Evolutionary conservation across 2,113 vertebrate genomes (phyloP).

Genomic region (Petaurus breviceps): DNA sequence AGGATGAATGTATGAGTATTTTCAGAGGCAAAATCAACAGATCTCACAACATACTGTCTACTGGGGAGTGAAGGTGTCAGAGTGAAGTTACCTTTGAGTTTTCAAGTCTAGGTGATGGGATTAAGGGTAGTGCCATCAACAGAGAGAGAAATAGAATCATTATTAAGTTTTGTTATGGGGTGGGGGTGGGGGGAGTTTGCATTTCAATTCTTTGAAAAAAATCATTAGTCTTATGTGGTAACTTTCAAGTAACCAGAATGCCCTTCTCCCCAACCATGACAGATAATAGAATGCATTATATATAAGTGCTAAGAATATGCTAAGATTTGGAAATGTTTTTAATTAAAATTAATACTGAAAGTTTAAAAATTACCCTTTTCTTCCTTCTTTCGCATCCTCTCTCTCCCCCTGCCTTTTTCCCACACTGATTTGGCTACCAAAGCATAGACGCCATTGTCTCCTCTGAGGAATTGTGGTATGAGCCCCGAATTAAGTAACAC

Average conservation of each 20-base stretch:
- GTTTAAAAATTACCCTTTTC: too few species aligned
- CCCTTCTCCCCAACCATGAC: background rate
- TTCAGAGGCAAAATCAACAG: background rate
- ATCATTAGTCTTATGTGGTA: rapidly evolving
- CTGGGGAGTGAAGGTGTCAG: background rate
- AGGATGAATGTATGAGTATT: background rate
- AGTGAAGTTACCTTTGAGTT: background rate
- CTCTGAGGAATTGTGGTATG: background rate
- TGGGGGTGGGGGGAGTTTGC: too few species aligned
- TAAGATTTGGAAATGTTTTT: background rate
- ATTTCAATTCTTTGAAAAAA: background rate
- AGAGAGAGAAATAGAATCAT: background rate
- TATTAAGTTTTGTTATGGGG: background rate
- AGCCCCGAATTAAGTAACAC: background rate
- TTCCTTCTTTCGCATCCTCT: background rate
- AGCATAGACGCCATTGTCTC: background rate
- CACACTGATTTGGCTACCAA: background rate
- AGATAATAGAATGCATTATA: background rate
- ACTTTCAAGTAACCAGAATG: background rate
- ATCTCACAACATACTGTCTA: background rate
- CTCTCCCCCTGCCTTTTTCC: background rate
- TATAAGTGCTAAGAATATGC: background rate
- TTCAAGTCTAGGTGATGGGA: background rate
- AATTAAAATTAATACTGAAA: conserved; percentile 7
- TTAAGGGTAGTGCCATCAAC: background rate